Evolutionary conservation across 1,140 invertebrate species (phyloP), one percentile per base, ranked within the genome.

Genomic region (Megathymus violae): DNA sequence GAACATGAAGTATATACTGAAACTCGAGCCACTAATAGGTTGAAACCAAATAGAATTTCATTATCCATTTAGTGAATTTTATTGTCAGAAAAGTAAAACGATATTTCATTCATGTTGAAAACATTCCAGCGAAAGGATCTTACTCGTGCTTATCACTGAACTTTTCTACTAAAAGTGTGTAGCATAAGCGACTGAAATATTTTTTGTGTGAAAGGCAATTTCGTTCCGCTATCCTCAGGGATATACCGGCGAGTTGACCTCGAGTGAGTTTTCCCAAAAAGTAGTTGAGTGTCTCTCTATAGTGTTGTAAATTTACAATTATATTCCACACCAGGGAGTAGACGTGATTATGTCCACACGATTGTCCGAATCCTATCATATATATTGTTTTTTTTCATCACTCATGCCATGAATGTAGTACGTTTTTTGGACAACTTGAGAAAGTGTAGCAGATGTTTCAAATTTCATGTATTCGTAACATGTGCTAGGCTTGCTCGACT

Each of bases 201-300:
- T 52, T 52, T 52, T 51, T 52, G 50, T 52, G 48, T 40, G 50
- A 52, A 52, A 36, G 31, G 34, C 44, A 52, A 52, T 52, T 52
- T 52, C 36, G 17, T 40, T 5, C 34, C 16, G 13, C 6, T 11
- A 11, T 52, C 48, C 48, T 1, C 27, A 51, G 31, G 48, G 48
- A 38, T 22, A 38, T 36, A 50, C 25, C 10, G 14, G 52, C 43
- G 51, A 41, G 54, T 66, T 66, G 64, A 73, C 71, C 67, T 65
- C 62, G 44, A 41, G 44, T 31, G 19, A 66, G 43, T 70, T 63
- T 66, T 41, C 25, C 34, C 48, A 14, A 50, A 36, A 38, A 19
- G 15, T 36, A 51, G 48, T 13, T 14, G 48, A 27, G 17, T 50
- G 11, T 50, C 15, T 50, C 15, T 14, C 10, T 14, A 15, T 13